These are phyloP conservation scores for Sarcophaga peregrina DNA, from an alignment of 1,140 invertebrate genomes.

Conservation along the genomic window DNA sequence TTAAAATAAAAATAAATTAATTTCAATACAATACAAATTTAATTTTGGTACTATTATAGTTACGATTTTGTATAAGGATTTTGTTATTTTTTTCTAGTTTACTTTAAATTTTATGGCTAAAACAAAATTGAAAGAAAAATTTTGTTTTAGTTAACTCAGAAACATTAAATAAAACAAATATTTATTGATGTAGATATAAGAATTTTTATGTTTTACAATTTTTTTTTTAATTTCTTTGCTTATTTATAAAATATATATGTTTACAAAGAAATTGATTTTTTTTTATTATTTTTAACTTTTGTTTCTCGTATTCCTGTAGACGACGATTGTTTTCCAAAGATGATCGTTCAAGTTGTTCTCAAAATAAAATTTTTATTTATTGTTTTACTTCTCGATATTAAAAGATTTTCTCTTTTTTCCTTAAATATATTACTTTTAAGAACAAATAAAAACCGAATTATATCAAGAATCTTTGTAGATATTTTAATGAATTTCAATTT, in stretches of 20 bases:
- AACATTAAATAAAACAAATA: no score
- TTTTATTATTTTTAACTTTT: not conserved
- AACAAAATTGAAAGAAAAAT: not conserved
- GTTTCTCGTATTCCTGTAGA: slow-evolving; percentile 32
- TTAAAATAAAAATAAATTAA: not conserved
- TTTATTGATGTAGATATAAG: not conserved
- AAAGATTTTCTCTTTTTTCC: not conserved
- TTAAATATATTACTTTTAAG: not conserved
- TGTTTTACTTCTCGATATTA: not conserved
- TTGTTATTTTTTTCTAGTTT: not conserved
- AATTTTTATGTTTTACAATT: slow-evolving; percentile 33
- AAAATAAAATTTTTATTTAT: slow-evolving; percentile 2
- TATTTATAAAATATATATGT: not conserved
- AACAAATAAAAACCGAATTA: no score
- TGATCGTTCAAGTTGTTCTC: slow-evolving; percentile 9
- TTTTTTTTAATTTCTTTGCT: slow-evolving; percentile 33
- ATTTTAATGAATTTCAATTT: no score
- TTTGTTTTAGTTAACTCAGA: not conserved
- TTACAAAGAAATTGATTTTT: slow-evolving; percentile 27
- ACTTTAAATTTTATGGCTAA: not conserved
- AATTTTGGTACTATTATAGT: not conserved
- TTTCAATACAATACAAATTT: not conserved
- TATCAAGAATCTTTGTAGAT: no score
- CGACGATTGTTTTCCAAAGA: slow-evolving; percentile 34
- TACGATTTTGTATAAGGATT: no score